phyloP scores from a whole-genome alignment of 2,113 vertebrate species.

The Cathartes aura region DNA sequence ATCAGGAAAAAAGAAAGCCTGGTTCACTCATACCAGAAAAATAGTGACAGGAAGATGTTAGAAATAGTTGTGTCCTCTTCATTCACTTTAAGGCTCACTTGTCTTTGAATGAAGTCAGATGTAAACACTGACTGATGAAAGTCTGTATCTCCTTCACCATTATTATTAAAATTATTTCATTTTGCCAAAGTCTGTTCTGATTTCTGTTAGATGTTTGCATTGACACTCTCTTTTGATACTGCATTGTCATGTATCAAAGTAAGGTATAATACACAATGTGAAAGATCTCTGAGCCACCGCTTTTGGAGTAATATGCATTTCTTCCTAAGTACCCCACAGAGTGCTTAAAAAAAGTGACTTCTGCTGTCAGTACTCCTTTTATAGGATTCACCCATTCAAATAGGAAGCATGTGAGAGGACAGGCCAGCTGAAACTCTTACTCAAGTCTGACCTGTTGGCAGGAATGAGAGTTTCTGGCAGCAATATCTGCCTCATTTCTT shows the following conservation, averaged over 20 bases:
- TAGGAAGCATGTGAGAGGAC: not conserved
- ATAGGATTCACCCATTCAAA: not conserved
- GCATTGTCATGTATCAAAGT: not conserved
- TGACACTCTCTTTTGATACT: not conserved
- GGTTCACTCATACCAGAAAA: not conserved
- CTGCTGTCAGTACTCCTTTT: not conserved
- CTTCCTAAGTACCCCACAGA: not conserved
- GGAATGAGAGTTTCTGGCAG: not conserved
- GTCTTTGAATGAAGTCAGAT: not conserved
- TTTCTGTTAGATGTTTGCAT: not conserved
- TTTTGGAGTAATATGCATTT: not conserved
- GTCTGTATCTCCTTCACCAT: not conserved
- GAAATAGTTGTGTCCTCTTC: not conserved
- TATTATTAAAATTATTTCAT: not conserved
- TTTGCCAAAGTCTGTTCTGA: not conserved
- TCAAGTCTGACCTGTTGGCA: not conserved
- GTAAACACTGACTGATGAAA: not conserved
- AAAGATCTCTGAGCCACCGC: not conserved
- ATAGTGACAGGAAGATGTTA: not conserved
- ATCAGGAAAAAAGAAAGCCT: not conserved
- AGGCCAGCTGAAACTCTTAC: not conserved
- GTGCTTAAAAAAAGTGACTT: not conserved
- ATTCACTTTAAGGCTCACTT: not conserved
- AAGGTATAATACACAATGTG: rapidly evolving
- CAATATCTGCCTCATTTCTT: not conserved